These are phyloP conservation scores for Notamacropus eugenii DNA, from an alignment of 2,797 vertebrate species.

Conservation along the genomic window DNA sequence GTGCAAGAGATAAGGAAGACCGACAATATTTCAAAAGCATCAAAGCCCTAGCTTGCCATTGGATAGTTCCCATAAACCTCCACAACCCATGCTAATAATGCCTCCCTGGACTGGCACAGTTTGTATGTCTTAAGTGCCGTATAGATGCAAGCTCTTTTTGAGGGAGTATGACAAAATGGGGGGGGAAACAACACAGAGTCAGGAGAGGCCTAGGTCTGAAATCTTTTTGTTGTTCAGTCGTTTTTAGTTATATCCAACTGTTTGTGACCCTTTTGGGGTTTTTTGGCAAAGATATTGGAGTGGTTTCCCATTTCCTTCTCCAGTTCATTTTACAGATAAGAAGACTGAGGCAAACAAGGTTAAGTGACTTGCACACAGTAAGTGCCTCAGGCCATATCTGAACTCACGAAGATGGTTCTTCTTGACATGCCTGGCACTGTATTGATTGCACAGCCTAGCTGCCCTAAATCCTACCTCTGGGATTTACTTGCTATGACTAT, in stretches of 20 bases:
- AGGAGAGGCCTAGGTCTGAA: background rate
- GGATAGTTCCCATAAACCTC: background rate
- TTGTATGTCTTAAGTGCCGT: background rate
- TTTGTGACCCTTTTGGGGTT: background rate
- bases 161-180: background rate
- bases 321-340: background rate
- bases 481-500: background rate
- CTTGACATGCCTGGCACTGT: background rate
- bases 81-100: background rate
- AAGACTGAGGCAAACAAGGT: background rate
- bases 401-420: background rate
- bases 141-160: background rate
- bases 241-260: background rate
- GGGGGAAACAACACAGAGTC: background rate
- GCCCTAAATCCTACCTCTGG: background rate
- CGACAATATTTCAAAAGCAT: background rate
- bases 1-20: background rate
- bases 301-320: background rate
- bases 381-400: background rate
- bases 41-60: background rate
- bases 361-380: background rate
- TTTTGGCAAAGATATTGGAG: background rate
- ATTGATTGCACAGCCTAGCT: background rate
- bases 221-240: background rate
- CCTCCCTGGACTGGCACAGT: background rate